Evolutionary conservation across 1,140 invertebrate genomes (phyloP).

Genomic region (Bombus soroeensis): DNA sequence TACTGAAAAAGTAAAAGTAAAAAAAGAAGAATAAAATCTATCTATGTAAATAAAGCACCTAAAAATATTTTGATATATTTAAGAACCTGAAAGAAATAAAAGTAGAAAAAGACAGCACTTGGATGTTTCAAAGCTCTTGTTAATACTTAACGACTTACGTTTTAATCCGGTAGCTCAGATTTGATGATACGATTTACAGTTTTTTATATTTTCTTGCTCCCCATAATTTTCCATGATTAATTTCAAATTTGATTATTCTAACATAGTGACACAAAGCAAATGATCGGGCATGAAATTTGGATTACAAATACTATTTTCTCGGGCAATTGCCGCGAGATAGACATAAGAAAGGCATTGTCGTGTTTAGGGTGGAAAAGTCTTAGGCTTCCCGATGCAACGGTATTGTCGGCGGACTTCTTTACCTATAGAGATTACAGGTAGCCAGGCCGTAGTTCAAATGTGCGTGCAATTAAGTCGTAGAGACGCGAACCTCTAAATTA

Average conservation of each 20-base stretch:
- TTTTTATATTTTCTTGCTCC: neutral
- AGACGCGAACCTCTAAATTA: constrained; percentile 67
- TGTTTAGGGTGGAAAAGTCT: neutral
- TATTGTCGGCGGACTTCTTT: constrained; percentile 37
- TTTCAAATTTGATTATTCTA: neutral
- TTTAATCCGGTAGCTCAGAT: neutral
- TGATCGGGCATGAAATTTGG: neutral
- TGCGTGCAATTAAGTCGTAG: constrained; percentile 60
- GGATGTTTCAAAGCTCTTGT: too few relatives aligned
- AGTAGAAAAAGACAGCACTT: neutral
- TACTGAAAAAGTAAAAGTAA: neutral
- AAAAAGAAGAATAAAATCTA: too few relatives aligned
- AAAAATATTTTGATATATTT: neutral
- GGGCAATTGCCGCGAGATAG: too few relatives aligned
- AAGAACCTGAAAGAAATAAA: neutral
- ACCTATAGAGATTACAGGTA: constrained; percentile 17
- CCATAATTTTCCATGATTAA: neutral
- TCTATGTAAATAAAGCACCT: too few relatives aligned
- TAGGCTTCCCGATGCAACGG: neutral
- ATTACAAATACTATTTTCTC: neutral
- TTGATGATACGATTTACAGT: neutral
- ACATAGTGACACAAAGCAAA: neutral
- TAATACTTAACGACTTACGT: too few relatives aligned
- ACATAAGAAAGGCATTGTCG: neutral
- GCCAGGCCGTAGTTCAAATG: constrained; percentile 31